A percentile compares a stretch with the other conserved stretches of the same genome.
phyloP scores from a whole-genome alignment of 2,888 invertebrate species.

The Macrophya alboannulata region DNA sequence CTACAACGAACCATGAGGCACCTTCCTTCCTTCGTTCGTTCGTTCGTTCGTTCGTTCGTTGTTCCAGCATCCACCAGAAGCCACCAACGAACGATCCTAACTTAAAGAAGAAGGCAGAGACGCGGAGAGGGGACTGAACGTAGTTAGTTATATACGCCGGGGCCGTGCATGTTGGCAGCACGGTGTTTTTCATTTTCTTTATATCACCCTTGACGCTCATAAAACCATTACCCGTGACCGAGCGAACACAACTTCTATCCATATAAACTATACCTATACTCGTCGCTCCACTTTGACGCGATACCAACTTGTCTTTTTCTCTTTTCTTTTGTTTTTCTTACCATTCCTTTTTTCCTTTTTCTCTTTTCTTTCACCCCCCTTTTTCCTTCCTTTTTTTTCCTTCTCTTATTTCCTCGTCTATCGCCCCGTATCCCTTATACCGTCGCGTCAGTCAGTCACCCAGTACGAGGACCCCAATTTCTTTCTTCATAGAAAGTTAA shows the following conservation, averaged over 20 bases:
- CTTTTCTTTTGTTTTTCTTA: slow-evolving; percentile 48
- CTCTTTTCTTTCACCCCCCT: slow-evolving; percentile 26
- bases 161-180: slow-evolving; percentile 76
- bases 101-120: slow-evolving; percentile 61
- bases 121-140: slow-evolving; percentile 67
- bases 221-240: slow-evolving; percentile 95
- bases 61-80: slow-evolving; percentile 11
- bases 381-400: not conserved
- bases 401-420: slow-evolving; percentile 53
- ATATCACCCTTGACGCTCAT: slow-evolving; percentile 93
- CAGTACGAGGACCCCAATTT: slow-evolving; percentile 71
- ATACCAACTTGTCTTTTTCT: slow-evolving; percentile 60
- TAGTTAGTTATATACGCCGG: slow-evolving; percentile 76
- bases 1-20: slow-evolving; percentile 5
- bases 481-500: slow-evolving; percentile 59
- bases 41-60: not conserved
- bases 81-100: slow-evolving; percentile 70
- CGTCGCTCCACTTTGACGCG: slow-evolving; percentile 72
- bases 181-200: slow-evolving; percentile 95
- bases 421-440: slow-evolving; percentile 29
- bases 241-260: slow-evolving; percentile 80
- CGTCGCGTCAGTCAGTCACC: slow-evolving; percentile 46
- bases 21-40: slow-evolving; percentile 5
- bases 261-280: slow-evolving; percentile 70
- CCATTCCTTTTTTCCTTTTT: not conserved